Conservation (phyloP, 2,888 invertebrate species). For the Oscheius sp. region DNA sequence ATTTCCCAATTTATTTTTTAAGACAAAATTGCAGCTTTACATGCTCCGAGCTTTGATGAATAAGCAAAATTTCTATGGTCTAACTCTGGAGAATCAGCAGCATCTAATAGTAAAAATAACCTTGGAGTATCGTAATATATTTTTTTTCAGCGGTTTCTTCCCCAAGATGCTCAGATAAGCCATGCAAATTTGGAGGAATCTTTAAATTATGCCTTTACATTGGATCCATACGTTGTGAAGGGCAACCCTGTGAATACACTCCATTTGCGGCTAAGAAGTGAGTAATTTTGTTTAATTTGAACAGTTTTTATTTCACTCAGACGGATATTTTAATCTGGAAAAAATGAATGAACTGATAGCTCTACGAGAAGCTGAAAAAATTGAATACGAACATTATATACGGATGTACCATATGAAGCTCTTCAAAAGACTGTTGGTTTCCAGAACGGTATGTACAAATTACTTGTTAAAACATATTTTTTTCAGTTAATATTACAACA, state of each 20-base stretch:
- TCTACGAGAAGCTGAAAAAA: slow-evolving; percentile 40
- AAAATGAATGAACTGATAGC: slow-evolving; percentile 32
- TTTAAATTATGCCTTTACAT: slow-evolving; percentile 38
- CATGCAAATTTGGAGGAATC: slow-evolving; percentile 20
- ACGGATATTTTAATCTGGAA: slow-evolving; percentile 34
- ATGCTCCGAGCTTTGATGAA: too few relatives aligned
- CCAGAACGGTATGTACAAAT: slow-evolving; percentile 40
- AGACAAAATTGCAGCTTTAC: too few relatives aligned
- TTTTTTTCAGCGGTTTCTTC: slow-evolving; percentile 17
- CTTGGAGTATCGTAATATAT: too few relatives aligned
- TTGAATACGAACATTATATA: slow-evolving; percentile 59
- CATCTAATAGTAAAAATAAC: slow-evolving; percentile 3
- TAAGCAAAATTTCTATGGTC: slow-evolving; percentile 1
- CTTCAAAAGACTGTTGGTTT: slow-evolving; percentile 44
- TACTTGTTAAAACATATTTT: neutral
- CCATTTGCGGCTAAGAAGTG: slow-evolving; percentile 37
- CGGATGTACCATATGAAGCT: slow-evolving; percentile 53
- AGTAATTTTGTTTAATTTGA: too few relatives aligned
- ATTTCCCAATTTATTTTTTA: neutral
- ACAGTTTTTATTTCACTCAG: too few relatives aligned
- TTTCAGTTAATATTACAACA: slow-evolving; percentile 18
- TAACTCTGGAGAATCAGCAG: neutral
- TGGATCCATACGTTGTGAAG: slow-evolving; percentile 32
- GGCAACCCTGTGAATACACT: slow-evolving; percentile 44
- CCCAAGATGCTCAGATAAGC: neutral